Conservation (phyloP, 53 echinoderm and acorn worm genomes). For the Paracentrotus lividus region DNA sequence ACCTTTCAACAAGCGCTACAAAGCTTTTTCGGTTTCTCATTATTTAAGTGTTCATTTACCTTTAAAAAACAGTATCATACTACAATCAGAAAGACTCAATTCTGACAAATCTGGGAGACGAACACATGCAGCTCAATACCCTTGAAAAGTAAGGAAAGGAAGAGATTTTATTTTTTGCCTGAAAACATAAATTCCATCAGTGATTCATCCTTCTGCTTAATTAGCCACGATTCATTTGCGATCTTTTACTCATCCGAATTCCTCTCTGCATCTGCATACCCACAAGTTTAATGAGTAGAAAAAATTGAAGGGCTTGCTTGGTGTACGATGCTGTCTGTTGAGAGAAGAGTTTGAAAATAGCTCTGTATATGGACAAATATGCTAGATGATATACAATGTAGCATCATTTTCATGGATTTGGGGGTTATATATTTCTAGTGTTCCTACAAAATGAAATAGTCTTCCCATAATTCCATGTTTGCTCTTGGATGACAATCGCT, state of each 20-base stretch:
- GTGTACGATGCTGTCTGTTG: no score
- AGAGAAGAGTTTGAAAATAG: no score
- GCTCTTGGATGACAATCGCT: no score
- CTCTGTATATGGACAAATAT: no score
- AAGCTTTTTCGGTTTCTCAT: no score
- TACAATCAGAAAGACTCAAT: not conserved
- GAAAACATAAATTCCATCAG: conserved; percentile 36
- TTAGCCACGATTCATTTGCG: conserved; percentile 55
- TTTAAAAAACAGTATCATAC: not conserved
- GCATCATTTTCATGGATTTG: not conserved
- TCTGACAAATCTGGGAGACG: not conserved
- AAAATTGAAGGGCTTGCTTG: not conserved
- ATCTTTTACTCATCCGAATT: conserved; percentile 21
- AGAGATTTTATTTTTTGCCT: not conserved
- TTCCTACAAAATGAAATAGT: no score
- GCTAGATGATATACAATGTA: no score
- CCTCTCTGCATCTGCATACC: not conserved
- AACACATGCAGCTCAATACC: not conserved
- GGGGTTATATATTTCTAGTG: not conserved
- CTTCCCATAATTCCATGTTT: no score
- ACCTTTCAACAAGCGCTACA: no score
- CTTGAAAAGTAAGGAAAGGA: not conserved
- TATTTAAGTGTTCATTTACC: no score
- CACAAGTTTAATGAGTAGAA: conserved; percentile 24
- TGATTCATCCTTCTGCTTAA: conserved; percentile 67